These are phyloP conservation scores for Irena cyanogastra DNA, from an alignment of 2,113 vertebrate species.

Conservation along the genomic window DNA sequence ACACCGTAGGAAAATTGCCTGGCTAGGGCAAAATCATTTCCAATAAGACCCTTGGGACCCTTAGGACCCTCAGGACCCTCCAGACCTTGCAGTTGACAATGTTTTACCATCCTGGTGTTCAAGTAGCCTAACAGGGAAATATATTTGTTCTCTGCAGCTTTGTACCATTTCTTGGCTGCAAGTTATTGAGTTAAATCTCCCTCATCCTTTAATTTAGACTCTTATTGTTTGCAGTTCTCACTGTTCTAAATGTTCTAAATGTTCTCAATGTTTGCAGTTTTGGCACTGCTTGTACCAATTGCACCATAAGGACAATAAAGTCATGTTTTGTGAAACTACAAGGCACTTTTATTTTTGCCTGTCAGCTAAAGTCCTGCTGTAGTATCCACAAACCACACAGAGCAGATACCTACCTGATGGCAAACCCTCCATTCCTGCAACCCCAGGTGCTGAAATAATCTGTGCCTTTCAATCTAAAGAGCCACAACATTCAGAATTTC, in stretches of 20 bases:
- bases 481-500: not conserved
- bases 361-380: not conserved
- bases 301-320: slow-evolving; percentile 21
- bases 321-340: not conserved
- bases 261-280: slow-evolving; percentile 30
- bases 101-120: not conserved
- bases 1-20: not conserved
- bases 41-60: not conserved
- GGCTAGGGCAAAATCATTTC: not conserved
- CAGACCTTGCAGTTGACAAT: not conserved
- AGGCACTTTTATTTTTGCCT: not conserved
- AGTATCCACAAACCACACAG: not conserved
- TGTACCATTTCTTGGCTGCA: not conserved
- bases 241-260: slow-evolving; percentile 38
- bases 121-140: not conserved
- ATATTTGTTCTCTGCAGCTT: not conserved
- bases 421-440: not conserved
- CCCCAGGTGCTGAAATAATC: not conserved
- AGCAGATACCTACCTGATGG: not conserved
- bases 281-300: not conserved
- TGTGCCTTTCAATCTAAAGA: not conserved
- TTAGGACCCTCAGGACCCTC: not conserved
- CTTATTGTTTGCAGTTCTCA: slow-evolving; percentile 39
- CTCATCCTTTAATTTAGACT: slow-evolving; percentile 19
- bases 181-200: not conserved